A percentile compares a stretch with the other conserved stretches of the same genome.
Conservation (phyloP, 2,113 vertebrate genomes). For the Himantopus leucocephalus region DNA sequence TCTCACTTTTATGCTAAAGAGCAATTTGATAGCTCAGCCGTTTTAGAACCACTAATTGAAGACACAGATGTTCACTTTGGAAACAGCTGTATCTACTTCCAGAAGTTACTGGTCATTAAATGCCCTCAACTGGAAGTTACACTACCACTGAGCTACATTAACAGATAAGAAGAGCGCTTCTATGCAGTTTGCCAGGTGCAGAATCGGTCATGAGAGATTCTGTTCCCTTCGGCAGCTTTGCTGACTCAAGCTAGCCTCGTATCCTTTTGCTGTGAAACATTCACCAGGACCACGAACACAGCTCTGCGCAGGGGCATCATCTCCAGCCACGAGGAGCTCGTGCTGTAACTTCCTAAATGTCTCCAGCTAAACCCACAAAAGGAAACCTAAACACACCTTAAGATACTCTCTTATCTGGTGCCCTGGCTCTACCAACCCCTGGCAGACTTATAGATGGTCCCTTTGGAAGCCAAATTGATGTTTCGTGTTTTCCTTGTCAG, state of each 20-base stretch:
- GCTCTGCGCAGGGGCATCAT: neutral
- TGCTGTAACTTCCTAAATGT: neutral
- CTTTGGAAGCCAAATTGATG: neutral
- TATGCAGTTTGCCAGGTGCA: neutral
- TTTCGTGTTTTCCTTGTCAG: neutral
- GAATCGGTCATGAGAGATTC: neutral
- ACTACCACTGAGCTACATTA: neutral
- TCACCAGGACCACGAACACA: neutral
- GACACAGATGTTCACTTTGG: neutral
- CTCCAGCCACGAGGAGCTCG: neutral
- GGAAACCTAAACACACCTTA: neutral
- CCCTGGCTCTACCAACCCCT: neutral
- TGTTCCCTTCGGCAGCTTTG: neutral
- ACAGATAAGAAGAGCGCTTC: neutral
- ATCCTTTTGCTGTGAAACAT: neutral
- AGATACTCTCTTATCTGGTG: neutral
- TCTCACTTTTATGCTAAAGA: conserved; percentile 50
- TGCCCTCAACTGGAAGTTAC: neutral
- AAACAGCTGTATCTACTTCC: neutral
- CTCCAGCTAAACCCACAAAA: neutral
- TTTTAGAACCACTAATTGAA: conserved; percentile 28
- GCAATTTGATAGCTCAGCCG: conserved; percentile 26
- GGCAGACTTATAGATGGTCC: neutral
- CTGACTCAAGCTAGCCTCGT: neutral
- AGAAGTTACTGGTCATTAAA: neutral